A percentile compares a stretch with the other conserved stretches of the same genome.
Evolutionary conservation across 2,888 invertebrate genomes (phyloP).

Genomic region (Drosophila algonquin): DNA sequence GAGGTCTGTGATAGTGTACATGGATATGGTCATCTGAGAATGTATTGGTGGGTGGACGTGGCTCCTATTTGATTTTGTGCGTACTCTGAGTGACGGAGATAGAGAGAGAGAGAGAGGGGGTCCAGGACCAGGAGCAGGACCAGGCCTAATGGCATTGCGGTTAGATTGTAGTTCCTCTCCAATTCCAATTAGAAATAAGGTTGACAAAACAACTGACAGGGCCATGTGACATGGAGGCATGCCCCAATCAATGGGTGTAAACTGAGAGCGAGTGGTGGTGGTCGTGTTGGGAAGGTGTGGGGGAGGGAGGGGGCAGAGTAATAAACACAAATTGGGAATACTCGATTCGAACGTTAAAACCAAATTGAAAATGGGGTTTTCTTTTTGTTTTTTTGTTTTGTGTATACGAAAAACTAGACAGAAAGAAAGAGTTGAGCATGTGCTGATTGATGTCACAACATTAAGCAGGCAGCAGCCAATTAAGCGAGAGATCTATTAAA

Average conservation of each 20-base stretch:
- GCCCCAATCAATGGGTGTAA: slow-evolving; percentile 21
- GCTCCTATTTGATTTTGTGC: slow-evolving; percentile 37
- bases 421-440: slow-evolving; percentile 46
- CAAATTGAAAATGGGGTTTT: slow-evolving; percentile 34
- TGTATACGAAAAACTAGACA: neutral
- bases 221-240: neutral
- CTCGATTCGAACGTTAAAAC: slow-evolving; percentile 46
- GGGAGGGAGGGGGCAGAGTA: slow-evolving; percentile 4
- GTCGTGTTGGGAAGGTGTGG: too few species aligned
- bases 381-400: neutral
- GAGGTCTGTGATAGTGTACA: slow-evolving; percentile 4
- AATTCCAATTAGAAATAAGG: slow-evolving; percentile 60
- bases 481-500: slow-evolving; percentile 75
- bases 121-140: too few species aligned
- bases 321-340: slow-evolving; percentile 49
- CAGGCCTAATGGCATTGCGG: slow-evolving; percentile 69
- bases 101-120: too few species aligned
- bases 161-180: slow-evolving; percentile 39
- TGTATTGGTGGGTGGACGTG: slow-evolving; percentile 3
- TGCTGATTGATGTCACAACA: slow-evolving; percentile 75
- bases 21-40: neutral
- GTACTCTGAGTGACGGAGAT: slow-evolving; percentile 5
- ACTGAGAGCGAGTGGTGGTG: slow-evolving; percentile 4
- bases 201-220: slow-evolving; percentile 34
- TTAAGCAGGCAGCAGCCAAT: slow-evolving; percentile 70